These are phyloP conservation scores for Atherinomorus stipes DNA, from an alignment of 2,113 vertebrate species.

Conservation along the genomic window DNA sequence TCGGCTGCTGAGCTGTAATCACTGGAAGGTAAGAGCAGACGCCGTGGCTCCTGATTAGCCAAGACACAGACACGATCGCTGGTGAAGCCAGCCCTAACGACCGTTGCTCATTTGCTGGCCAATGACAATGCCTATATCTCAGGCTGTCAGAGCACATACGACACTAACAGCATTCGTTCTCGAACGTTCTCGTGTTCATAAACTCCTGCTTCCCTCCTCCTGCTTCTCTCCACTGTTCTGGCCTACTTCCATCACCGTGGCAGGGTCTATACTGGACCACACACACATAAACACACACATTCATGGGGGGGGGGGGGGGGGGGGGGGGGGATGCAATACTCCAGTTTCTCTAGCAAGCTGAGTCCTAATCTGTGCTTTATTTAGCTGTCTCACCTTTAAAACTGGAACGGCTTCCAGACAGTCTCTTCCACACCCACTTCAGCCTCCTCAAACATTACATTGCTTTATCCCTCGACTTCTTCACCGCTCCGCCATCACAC, in stretches of 20 bases:
- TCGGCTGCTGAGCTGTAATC: constrained; percentile 74
- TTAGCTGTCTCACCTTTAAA: constrained; percentile 78
- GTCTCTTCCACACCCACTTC: constrained; percentile 32
- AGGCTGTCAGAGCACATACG: not conserved
- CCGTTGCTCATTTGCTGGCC: constrained; percentile 29
- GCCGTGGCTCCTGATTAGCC: constrained; percentile 51
- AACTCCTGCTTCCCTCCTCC: constrained; percentile 24
- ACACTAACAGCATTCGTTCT: not conserved
- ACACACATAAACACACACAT: constrained; percentile 24
- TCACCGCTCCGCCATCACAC: constrained; percentile 22
- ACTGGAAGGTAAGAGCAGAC: constrained; percentile 65
- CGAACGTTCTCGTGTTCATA: constrained; percentile 32
- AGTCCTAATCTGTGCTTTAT: constrained; percentile 71
- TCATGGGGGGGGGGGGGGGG: no score
- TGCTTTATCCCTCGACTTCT: constrained; percentile 20
- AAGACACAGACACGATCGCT: constrained; percentile 29
- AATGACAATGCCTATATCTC: constrained; percentile 9
- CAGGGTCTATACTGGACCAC: constrained; percentile 26
- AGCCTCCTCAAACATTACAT: constrained; percentile 35
- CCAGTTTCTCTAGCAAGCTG: no score
- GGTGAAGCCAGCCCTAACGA: constrained; percentile 20
- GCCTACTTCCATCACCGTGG: constrained; percentile 69
- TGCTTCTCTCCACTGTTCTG: constrained; percentile 51
- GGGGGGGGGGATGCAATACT: no score
- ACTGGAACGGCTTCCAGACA: constrained; percentile 69